Evolutionary conservation across 2,797 vertebrate genomes (phyloP).

Genomic region (Myotis pilosus): DNA sequence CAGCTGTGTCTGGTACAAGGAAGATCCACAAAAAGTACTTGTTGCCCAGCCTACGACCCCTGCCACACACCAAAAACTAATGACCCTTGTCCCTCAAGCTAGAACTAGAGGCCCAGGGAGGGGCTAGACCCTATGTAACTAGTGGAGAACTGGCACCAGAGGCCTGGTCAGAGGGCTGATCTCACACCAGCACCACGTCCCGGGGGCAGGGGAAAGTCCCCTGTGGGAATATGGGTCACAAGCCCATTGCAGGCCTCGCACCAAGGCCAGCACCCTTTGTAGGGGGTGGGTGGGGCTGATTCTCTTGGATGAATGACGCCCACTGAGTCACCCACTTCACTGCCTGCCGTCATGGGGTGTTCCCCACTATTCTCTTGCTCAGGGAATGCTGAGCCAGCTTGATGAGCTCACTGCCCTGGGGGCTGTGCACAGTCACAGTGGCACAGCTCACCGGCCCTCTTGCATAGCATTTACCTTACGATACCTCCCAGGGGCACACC

Average conservation of each 20-base stretch:
- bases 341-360: slow-evolving; percentile 48
- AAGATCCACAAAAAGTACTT: not conserved
- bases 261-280: not conserved
- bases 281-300: not conserved
- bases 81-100: not conserved
- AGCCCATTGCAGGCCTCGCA: not conserved
- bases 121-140: not conserved
- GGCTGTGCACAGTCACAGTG: slow-evolving; percentile 48
- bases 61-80: not conserved
- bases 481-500: not conserved
- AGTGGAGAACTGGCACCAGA: not conserved
- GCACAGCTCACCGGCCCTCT: slow-evolving; percentile 38
- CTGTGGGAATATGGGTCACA: slow-evolving; percentile 61
- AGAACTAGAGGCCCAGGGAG: not conserved
- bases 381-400: slow-evolving; percentile 50
- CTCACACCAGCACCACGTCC: not conserved
- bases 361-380: not conserved
- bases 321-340: slow-evolving; percentile 58
- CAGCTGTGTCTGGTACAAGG: not conserved
- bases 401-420: slow-evolving; percentile 61
- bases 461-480: not conserved
- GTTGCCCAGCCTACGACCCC: not conserved
- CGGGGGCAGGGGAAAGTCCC: slow-evolving; percentile 29
- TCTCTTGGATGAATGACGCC: slow-evolving; percentile 16
- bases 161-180: slow-evolving; percentile 31